Evolutionary conservation across 2,888 invertebrate genomes (phyloP), one percentile per base, ranked within the genome.

Genomic region (Hydrotaea diabolus): DNA sequence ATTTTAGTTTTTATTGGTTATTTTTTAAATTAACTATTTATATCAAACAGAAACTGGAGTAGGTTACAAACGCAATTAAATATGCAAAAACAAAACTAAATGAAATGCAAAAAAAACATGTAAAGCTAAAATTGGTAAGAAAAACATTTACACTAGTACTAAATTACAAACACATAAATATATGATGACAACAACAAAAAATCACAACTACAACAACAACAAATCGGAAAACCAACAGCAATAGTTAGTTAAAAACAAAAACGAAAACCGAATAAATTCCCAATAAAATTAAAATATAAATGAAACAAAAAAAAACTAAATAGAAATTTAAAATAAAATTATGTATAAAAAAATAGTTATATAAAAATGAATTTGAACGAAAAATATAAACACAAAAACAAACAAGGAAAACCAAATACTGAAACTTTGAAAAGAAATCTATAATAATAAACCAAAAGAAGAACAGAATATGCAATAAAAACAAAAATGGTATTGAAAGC

Each of bases 401-500:
- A 15, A 85, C 83, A 85, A 87, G 84, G 86, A 86, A 86, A 88
- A 83, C 86, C 86, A 84, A 85, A 84, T 85, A 49, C n/a, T n/a
- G n/a, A 85, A 86, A n/a, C n/a, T n/a, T n/a, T 86, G 82, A 85
- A 77, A 83, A 85, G 86, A 77, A 85, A 55, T n/a, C n/a, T n/a
- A n/a, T n/a, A n/a, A n/a, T n/a, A 39, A 8, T 39, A 9, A 39
- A 39, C 39, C 1, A 39, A 85, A 85, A 76, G 85, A 85, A 86
- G 80, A 85, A 62, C 80, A 71, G 84, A 86, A 81, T 5, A 85
- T 87, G 85, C 87, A 86, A 86, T 87, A 87, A 88, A 86, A 87
- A 82, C 78, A 66, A 64, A 78, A 86, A 86, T 75, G 84, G 78
- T 87, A 86, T 74, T 46, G 46, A 46, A 79, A 76, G 43, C 36